These are phyloP conservation scores for Drosophila serrata DNA, from an alignment of 1,140 invertebrate genomes.

Conservation along the genomic window DNA sequence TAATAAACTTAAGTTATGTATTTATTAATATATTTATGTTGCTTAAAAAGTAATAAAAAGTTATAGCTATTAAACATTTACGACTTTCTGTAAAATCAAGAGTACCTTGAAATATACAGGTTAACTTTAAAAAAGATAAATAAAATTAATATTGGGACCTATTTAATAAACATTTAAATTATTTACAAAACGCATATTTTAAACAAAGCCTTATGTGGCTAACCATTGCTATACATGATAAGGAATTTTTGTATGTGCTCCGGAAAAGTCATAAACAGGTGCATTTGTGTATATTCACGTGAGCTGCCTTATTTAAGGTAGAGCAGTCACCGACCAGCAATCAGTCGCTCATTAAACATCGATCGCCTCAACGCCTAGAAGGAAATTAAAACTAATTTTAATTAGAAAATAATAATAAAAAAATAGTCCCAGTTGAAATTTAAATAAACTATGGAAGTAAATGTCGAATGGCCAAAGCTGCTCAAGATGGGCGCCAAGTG, in stretches of 20 bases:
- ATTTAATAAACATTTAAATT: background rate
- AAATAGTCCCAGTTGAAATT: background rate
- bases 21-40: too few relatives aligned
- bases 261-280: slow-evolving; percentile 2
- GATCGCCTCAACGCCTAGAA: background rate
- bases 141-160: background rate
- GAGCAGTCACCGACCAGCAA: background rate
- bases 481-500: slow-evolving; percentile 60
- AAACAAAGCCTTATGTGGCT: background rate
- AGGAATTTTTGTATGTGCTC: background rate
- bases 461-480: slow-evolving; percentile 54
- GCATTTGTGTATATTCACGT: background rate
- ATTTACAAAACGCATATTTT: background rate
- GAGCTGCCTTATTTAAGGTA: slow-evolving; percentile 1
- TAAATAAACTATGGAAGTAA: slow-evolving; percentile 50
- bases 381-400: background rate
- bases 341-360: slow-evolving; percentile 10
- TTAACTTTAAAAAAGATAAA: too few relatives aligned
- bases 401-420: background rate
- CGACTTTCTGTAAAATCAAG: background rate
- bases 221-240: background rate
- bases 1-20: background rate
- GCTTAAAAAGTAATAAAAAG: too few relatives aligned
- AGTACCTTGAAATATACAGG: background rate
- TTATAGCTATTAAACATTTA: too few relatives aligned